A percentile compares a stretch with the other conserved stretches of the same genome.
Conservation (phyloP, 1,140 invertebrate genomes). For the Pemphigus obesinymphae region DNA sequence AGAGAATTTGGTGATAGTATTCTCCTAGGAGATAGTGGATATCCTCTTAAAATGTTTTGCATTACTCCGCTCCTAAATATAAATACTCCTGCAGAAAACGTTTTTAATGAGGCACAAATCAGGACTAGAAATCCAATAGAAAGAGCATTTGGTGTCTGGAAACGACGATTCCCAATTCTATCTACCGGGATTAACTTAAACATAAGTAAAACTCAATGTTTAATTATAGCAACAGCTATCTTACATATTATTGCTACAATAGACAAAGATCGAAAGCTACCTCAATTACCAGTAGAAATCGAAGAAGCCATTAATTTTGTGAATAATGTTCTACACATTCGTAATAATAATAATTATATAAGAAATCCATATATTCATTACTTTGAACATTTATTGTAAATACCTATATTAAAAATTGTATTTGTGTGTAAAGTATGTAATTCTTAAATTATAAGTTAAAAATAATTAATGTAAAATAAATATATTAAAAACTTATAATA, state of each 20-base stretch:
- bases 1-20: neutral
- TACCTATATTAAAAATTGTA: too few relatives aligned
- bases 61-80: neutral
- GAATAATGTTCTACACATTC: too few relatives aligned
- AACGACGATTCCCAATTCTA: constrained; percentile 50
- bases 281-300: neutral
- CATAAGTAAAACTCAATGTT: constrained; percentile 42
- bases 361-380: too few relatives aligned
- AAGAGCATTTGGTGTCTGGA: constrained; percentile 50
- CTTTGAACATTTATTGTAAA: too few relatives aligned
- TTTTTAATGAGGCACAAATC: constrained; percentile 46
- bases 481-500: too few relatives aligned
- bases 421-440: too few relatives aligned
- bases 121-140: constrained; percentile 51
- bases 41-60: neutral
- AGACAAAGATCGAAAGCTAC: neutral
- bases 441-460: too few relatives aligned
- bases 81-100: constrained; percentile 11
- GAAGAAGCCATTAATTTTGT: neutral
- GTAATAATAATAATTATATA: too few relatives aligned
- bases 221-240: constrained; percentile 50
- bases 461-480: too few relatives aligned
- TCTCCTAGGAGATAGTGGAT: constrained; percentile 45
- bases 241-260: constrained; percentile 50
- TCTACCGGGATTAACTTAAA: constrained; percentile 47